Conservation (phyloP, 2,113 vertebrate species). For the Addax nasomaculatus region DNA sequence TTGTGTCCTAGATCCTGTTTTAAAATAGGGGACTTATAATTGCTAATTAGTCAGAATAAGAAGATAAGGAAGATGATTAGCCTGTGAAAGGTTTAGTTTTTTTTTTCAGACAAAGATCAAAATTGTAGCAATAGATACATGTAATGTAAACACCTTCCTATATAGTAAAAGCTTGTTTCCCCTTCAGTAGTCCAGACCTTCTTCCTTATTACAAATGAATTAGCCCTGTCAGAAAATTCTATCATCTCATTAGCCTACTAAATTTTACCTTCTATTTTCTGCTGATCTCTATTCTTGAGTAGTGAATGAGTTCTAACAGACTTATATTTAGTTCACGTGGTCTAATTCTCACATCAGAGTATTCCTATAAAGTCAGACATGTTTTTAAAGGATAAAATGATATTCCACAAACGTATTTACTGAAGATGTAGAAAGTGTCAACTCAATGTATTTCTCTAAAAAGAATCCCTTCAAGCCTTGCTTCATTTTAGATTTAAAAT, state of each 20-base stretch:
- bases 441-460: background rate
- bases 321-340: background rate
- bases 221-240: slow-evolving; percentile 45
- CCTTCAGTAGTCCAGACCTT: background rate
- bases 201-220: slow-evolving; percentile 49
- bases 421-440: background rate
- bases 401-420: background rate
- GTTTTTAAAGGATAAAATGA: slow-evolving; percentile 1
- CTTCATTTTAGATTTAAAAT: background rate
- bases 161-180: background rate
- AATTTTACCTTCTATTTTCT: slow-evolving; percentile 56
- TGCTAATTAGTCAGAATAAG: slow-evolving; percentile 63
- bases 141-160: slow-evolving; percentile 47
- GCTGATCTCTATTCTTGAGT: slow-evolving; percentile 39
- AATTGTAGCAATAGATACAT: slow-evolving; percentile 5
- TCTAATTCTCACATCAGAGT: background rate
- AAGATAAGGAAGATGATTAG: slow-evolving; percentile 62
- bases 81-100: slow-evolving; percentile 14
- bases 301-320: slow-evolving; percentile 37
- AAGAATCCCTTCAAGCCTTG: background rate
- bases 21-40: slow-evolving; percentile 65
- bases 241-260: slow-evolving; percentile 26
- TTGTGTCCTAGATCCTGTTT: slow-evolving; percentile 63
- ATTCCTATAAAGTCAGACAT: background rate
- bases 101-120: background rate